A percentile compares a stretch with the other conserved stretches of the same genome.
Evolutionary conservation across 1,140 invertebrate species (phyloP).

Genomic region (Pachypeltis micranthus): DNA sequence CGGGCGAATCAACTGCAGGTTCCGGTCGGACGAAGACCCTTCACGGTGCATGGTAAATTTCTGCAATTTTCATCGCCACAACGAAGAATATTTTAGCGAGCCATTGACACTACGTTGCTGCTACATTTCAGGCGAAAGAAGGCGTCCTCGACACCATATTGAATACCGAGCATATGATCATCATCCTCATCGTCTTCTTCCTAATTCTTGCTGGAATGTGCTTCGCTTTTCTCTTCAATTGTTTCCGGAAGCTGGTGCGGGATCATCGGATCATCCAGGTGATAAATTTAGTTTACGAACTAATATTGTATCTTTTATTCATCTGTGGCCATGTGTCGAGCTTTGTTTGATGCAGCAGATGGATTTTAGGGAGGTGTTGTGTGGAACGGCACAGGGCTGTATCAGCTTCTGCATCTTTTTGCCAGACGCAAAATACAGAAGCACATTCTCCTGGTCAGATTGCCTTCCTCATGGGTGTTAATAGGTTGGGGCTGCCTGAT

Average conservation of each 20-base stretch:
- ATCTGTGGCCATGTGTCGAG: no score
- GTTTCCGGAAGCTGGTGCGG: constrained; percentile 64
- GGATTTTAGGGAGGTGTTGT: no score
- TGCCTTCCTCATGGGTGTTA: no score
- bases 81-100: neutral
- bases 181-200: constrained; percentile 80
- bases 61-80: neutral
- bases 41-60: constrained; percentile 36
- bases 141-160: constrained; percentile 22
- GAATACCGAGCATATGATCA: constrained; percentile 58
- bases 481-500: no score
- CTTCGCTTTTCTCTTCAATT: constrained; percentile 73
- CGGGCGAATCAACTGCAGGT: constrained; percentile 59
- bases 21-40: constrained; percentile 66
- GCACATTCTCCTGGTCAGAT: no score
- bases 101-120: neutral
- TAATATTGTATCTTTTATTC: no score
- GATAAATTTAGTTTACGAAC: no score
- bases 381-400: no score
- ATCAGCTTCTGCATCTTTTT: no score
- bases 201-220: constrained; percentile 77
- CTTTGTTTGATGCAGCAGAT: no score
- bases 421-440: no score
- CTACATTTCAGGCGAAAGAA: constrained; percentile 22
- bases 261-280: constrained; percentile 77